Evolutionary conservation across 2,113 vertebrate species (phyloP).

Genomic region (Psettodes erumei): DNA sequence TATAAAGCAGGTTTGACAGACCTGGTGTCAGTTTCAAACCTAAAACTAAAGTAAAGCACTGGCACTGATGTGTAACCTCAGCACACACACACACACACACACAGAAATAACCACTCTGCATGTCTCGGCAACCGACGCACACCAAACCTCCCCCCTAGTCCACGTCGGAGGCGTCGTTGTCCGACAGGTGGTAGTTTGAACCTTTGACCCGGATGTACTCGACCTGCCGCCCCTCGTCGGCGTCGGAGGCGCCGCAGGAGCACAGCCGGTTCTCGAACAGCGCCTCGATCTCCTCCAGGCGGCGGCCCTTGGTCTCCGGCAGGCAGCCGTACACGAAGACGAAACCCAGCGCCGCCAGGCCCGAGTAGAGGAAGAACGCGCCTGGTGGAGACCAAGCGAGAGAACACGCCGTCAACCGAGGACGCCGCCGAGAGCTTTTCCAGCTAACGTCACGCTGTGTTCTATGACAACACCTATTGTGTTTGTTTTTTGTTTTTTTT

Average conservation of each 20-base stretch:
- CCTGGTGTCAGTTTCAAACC: slow-evolving; percentile 18
- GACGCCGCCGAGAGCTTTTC: too few species aligned
- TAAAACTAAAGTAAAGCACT: too few species aligned
- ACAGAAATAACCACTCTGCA: slow-evolving; percentile 11
- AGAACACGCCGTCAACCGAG: slow-evolving; percentile 49
- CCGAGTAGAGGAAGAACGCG: slow-evolving; percentile 96
- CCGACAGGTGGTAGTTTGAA: slow-evolving; percentile 98
- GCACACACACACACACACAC: slow-evolving; percentile 19
- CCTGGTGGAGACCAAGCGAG: slow-evolving; percentile 79
- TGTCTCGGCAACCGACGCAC: slow-evolving; percentile 24
- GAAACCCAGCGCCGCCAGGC: slow-evolving; percentile 89
- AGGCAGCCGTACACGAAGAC: slow-evolving; percentile 94
- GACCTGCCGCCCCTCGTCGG: slow-evolving; percentile 95
- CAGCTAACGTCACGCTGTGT: too few species aligned
- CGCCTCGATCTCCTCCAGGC: slow-evolving; percentile 95
- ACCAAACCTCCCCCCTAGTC: slow-evolving; percentile 83
- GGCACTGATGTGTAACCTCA: slow-evolving; percentile 6
- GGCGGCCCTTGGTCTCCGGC: slow-evolving; percentile 96
- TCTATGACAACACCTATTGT: background rate
- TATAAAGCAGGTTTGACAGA: too few species aligned
- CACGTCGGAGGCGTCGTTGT: slow-evolving; percentile 97
- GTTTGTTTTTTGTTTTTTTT: background rate
- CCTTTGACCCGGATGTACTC: slow-evolving; percentile 99
- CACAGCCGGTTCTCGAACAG: slow-evolving; percentile 94
- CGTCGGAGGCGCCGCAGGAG: slow-evolving; percentile 92